phyloP scores from a whole-genome alignment of 1,140 invertebrate genomes.

The Lucilia sericata region DNA sequence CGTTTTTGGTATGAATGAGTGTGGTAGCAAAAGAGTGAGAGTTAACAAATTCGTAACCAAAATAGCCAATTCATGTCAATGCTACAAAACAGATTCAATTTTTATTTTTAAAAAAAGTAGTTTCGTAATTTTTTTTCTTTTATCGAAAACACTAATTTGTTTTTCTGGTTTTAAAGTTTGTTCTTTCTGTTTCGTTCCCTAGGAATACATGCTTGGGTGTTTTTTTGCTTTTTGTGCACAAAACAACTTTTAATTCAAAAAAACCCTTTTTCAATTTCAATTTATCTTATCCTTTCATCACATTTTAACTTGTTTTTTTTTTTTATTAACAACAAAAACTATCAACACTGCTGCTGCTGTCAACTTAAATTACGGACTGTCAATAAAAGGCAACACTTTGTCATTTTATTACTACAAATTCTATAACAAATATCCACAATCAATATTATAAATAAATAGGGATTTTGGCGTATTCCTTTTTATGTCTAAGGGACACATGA shows the following conservation, averaged over 20 bases:
- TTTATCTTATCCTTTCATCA: slow-evolving; percentile 1
- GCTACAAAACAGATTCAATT: not conserved
- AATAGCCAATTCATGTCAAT: slow-evolving; percentile 20
- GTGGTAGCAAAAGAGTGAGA: not conserved
- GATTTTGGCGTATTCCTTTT: too few species aligned
- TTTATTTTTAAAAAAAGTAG: not conserved
- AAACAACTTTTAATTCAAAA: not conserved
- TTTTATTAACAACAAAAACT: not conserved
- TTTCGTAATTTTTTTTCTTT: not conserved
- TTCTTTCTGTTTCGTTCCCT: not conserved
- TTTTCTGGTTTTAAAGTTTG: not conserved
- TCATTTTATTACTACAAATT: too few species aligned
- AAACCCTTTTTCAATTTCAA: not conserved
- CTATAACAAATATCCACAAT: too few species aligned
- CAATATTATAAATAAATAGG: too few species aligned
- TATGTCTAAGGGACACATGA: too few species aligned
- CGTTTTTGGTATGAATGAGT: too few species aligned
- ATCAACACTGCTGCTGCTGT: not conserved
- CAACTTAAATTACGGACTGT: not conserved
- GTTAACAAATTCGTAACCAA: not conserved
- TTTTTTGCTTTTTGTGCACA: not conserved
- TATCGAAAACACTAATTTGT: not conserved
- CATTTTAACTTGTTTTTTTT: not conserved
- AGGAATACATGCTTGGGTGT: too few species aligned
- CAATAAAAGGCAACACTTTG: not conserved